A percentile compares a stretch with the other conserved stretches of the same genome.
Conservation (phyloP, 2,113 vertebrate genomes). For the Triplophysa dalaica region DNA sequence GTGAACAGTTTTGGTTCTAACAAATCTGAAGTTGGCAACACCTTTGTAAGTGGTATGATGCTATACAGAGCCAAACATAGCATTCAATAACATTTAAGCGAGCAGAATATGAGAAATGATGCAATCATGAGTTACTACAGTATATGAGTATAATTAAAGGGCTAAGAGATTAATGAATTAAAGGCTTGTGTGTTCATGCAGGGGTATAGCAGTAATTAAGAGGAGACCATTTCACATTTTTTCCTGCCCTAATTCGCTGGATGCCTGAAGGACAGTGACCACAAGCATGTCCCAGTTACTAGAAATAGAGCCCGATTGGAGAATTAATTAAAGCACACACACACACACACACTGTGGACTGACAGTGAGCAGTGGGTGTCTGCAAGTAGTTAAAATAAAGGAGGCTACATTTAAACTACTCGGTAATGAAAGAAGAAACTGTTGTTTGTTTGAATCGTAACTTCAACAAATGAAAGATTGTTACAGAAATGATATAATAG, state of each 20-base stretch:
- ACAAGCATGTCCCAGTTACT: constrained; percentile 45
- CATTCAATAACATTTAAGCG: not conserved
- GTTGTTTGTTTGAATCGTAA: not conserved
- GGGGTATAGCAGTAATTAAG: constrained; percentile 73
- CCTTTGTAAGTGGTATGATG: not conserved
- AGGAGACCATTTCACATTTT: constrained; percentile 50
- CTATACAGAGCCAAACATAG: not conserved
- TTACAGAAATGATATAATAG: not conserved
- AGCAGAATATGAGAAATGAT: not conserved
- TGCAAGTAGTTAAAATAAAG: not conserved
- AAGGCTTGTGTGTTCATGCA: constrained; percentile 62
- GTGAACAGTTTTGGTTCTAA: not conserved
- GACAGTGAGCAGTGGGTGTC: constrained; percentile 15
- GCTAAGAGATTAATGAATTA: constrained; percentile 71
- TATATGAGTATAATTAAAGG: constrained; percentile 65
- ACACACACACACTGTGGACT: not conserved
- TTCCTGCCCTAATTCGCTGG: constrained; percentile 47
- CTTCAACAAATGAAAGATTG: not conserved
- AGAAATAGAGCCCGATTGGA: constrained; percentile 31
- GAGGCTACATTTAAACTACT: not conserved
- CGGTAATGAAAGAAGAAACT: not conserved
- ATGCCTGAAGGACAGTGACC: constrained; percentile 16
- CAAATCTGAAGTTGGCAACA: not conserved
- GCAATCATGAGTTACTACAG: constrained; percentile 6
- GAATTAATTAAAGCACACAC: constrained; percentile 12